Percentiles rank a stretch among this genome's conserved stretches.
Conservation (phyloP, 2,113 vertebrate species). For the Tor tambroides region DNA sequence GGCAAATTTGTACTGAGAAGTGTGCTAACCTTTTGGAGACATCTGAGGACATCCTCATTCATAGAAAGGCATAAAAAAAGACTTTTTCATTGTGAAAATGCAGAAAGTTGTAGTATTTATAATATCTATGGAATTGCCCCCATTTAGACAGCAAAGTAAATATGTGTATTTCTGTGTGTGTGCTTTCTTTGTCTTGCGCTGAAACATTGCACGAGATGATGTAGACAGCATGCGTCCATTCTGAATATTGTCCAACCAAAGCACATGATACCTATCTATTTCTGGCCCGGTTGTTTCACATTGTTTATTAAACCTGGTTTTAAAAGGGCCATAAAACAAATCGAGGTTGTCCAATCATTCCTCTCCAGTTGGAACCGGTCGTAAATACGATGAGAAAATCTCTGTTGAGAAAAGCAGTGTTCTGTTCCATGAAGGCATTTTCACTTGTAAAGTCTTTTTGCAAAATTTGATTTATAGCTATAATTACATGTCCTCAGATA, state of each 20-base stretch:
- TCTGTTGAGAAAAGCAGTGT: slow-evolving; percentile 18
- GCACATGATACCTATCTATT: slow-evolving; percentile 65
- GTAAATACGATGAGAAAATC: slow-evolving; percentile 48
- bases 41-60: neutral
- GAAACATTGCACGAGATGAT: slow-evolving; percentile 25
- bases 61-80: neutral
- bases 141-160: neutral
- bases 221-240: slow-evolving; percentile 7
- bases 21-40: neutral
- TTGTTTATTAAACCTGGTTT: neutral
- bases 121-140: neutral
- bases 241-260: slow-evolving; percentile 53
- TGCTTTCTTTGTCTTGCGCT: slow-evolving; percentile 28
- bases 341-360: slow-evolving; percentile 21
- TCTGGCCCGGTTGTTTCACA: slow-evolving; percentile 8
- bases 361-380: slow-evolving; percentile 40
- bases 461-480: slow-evolving; percentile 29
- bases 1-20: neutral
- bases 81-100: neutral
- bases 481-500: neutral
- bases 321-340: neutral
- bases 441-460: neutral
- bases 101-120: neutral
- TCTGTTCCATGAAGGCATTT: neutral
- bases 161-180: neutral